Evolutionary conservation across 2,888 invertebrate species (phyloP), one percentile per base, ranked within the genome.

Genomic region (Vesta saturnalis): DNA sequence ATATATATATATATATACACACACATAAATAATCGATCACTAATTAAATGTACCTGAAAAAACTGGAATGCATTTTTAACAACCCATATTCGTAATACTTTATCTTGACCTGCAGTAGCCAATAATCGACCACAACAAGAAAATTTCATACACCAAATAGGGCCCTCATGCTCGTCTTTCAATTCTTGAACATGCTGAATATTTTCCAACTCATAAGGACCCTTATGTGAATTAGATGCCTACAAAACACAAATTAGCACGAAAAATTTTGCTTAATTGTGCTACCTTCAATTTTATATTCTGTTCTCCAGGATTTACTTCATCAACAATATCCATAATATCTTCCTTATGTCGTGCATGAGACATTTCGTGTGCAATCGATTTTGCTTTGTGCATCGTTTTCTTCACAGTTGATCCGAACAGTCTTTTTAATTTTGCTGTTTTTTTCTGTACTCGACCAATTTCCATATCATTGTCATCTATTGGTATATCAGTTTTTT

Each of bases 91-190:
- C 98, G 87, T 67, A 99, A 86, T 72, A 97, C 91, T 76, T 93
- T 91, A 86, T 99, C 99, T 86, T 99, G 97, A 0, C 99, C 99
- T 62, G 98, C 99, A 0, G 98, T 98, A 21, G 99, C 99, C 77
- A 99, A 85, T 70, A 99, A 87, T 12, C 97, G 88, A 0, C 98
- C 98, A 85, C 98, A 99, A 64, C 93, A 93, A 64, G 97, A 97
- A 84, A 98, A 99, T 85, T 97, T 97, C 94, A 99, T 97, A 80
- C 97, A 97, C 99, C 99, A 99, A 76, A 99, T 95, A 0, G 99
- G 96, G 54, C 97, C 96, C 10, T 91, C 89, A 83, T 97, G 96
- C 72, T 82, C 82, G 39, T 83, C 82, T 66, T 80, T 81, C 15
- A 85, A 71, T 75, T 93, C 96, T 86, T 94, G 94, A 0, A 98